Base-by-base conservation (phyloP, 2,113 vertebrate genomes). In the Spea multiplicata region DNA sequence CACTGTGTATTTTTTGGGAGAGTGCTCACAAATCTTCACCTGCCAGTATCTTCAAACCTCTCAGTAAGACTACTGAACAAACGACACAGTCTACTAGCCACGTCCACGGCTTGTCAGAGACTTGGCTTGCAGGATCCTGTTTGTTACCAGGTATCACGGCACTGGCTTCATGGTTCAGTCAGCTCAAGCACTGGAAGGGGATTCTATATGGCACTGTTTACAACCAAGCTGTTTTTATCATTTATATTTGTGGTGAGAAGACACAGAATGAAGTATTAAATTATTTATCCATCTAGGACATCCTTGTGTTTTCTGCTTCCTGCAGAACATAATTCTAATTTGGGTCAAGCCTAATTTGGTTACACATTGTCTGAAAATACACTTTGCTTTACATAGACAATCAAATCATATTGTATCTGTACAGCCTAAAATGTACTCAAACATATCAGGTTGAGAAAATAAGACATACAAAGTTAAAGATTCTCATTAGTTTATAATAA, bases 271-370 rank as follows among this genome's bases (percentile, higher is more conserved):
- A 82, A 90, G 82, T 87, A 93, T 93, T 93, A 93, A 93, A 93
- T 93, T 93, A 93, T 93, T 93, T 91, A 92, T 92, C 90, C 86
- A 83, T 85, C 89, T 2, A 81, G 72, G 14, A 13, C 4, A 12
- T 59, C 55, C 6, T 13, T 59, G 4, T 9, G 2, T 5, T 59
- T 59, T 59, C 4, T 12, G 8, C 10, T 53, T 53, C 50, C 50
- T 12, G 50, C 30, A 30, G 30, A 30, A 30, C 30, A 30, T 30
- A 30, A n/a, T 30, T 30, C 30, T 30, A 30, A 30, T 30, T 30
- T 30, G 30, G 30, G 30, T 30, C 30, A 30, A 30, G 30, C 30
- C 30, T 30, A 30, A 30, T 30, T 30, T 30, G 30, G 30, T 30
- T 30, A 30, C 30, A 30, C 30, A 30, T 1, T 30, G 30, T 30